These are phyloP conservation scores for Sorex maritimensis DNA, from an alignment of 2,797 vertebrate genomes.

Conservation along the genomic window DNA sequence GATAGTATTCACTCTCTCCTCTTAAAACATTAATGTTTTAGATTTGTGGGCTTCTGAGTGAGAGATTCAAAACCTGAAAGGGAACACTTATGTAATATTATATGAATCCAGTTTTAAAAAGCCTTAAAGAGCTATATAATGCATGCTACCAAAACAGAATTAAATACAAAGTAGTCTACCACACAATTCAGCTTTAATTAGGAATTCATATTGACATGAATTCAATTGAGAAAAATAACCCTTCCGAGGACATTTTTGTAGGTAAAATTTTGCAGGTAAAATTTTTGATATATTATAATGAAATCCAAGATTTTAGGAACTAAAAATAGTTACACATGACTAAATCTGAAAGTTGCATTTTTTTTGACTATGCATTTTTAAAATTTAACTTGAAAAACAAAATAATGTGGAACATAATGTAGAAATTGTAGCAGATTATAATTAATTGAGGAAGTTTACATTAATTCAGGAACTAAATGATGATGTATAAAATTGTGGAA, in stretches of 20 bases:
- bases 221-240: not conserved
- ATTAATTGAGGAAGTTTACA: not conserved
- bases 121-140: not conserved
- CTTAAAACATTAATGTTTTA: not conserved
- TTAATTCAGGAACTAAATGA: not conserved
- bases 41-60: not conserved
- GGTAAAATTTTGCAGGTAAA: not conserved
- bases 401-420: not conserved
- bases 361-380: not conserved
- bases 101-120: not conserved
- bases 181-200: not conserved
- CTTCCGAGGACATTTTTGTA: not conserved
- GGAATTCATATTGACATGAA: not conserved
- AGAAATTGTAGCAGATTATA: not conserved
- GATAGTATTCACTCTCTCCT: not conserved
- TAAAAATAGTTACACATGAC: not conserved
- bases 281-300: conserved; percentile 2
- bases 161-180: not conserved
- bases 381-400: not conserved
- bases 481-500: conserved; percentile 1
- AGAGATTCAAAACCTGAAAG: not conserved
- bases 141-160: not conserved
- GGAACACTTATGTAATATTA: not conserved
- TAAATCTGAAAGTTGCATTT: not conserved
- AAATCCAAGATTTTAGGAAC: not conserved